phyloP scores from a whole-genome alignment of 1,140 invertebrate genomes.

The Mamestra configurata region DNA sequence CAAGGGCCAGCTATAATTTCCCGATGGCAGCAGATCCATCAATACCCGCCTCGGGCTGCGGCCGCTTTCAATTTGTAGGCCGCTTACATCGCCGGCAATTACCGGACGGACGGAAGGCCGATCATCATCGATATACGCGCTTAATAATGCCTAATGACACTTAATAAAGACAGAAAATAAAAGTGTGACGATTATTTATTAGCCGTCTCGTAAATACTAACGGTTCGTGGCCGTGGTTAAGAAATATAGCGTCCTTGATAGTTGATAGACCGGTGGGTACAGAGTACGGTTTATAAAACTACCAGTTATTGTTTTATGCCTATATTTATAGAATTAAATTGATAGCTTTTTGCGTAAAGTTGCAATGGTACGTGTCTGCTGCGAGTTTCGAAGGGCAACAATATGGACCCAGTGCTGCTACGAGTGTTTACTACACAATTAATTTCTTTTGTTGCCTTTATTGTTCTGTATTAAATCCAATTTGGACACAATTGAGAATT shows the following conservation, averaged over 20 bases:
- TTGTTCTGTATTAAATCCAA: neutral
- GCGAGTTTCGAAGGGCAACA: neutral
- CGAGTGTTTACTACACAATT: neutral
- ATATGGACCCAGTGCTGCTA: neutral
- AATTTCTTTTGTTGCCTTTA: neutral
- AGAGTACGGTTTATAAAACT: constrained; percentile 28
- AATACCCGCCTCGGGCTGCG: constrained; percentile 82
- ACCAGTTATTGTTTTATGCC: constrained; percentile 15
- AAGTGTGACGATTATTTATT: constrained; percentile 83
- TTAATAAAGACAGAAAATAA: constrained; percentile 85
- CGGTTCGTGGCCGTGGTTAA: constrained; percentile 24
- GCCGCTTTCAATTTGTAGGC: constrained; percentile 87
- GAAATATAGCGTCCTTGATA: constrained; percentile 26
- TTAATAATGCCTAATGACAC: constrained; percentile 87
- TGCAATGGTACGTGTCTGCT: neutral
- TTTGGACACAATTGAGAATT: neutral
- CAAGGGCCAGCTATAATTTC: constrained; percentile 85
- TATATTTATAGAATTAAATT: constrained; percentile 28
- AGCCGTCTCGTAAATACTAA: constrained; percentile 61
- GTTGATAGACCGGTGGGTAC: constrained; percentile 17
- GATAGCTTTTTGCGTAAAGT: constrained; percentile 12
- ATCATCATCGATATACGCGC: constrained; percentile 83
- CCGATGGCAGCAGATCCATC: constrained; percentile 86
- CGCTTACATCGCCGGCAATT: constrained; percentile 83
- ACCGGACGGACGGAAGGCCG: constrained; percentile 84